A percentile compares a stretch with the other conserved stretches of the same genome.
Evolutionary conservation across 2,113 vertebrate species (phyloP).

Genomic region (Lepisosteus oculatus): DNA sequence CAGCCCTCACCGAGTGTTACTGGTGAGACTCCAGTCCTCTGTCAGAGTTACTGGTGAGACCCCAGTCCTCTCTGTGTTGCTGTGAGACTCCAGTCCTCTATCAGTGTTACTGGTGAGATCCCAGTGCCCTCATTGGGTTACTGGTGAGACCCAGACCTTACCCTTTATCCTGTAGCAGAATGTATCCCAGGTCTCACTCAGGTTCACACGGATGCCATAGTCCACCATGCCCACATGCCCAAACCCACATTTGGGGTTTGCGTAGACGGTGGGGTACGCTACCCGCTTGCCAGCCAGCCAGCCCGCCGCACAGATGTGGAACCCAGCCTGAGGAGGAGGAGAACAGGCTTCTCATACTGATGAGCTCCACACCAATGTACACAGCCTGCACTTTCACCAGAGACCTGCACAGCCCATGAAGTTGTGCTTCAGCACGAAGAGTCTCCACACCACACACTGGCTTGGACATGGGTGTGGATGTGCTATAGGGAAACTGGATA

Average conservation of each 20-base stretch:
- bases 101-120: too few species aligned
- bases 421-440: too few species aligned
- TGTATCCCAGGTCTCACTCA: slow-evolving; percentile 82
- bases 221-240: slow-evolving; percentile 87
- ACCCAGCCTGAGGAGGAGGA: slow-evolving; percentile 64
- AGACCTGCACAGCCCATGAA: too few species aligned
- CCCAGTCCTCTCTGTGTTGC: too few species aligned
- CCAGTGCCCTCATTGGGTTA: too few species aligned
- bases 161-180: slow-evolving; percentile 92
- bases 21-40: too few species aligned
- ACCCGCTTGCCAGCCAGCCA: slow-evolving; percentile 77
- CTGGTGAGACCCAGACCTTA: slow-evolving; percentile 36
- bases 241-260: slow-evolving; percentile 77
- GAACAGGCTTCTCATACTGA: not conserved
- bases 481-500: too few species aligned
- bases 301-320: slow-evolving; percentile 81
- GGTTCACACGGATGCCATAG: slow-evolving; percentile 74
- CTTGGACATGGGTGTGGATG: too few species aligned
- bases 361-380: not conserved
- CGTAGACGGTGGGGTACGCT: slow-evolving; percentile 81
- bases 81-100: too few species aligned
- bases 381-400: not conserved
- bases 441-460: too few species aligned
- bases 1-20: too few species aligned
- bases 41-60: too few species aligned